Percentiles rank a stretch among this genome's conserved stretches.
These are phyloP conservation scores for Takifugu bimaculatus DNA, from an alignment of 2,113 vertebrate genomes.

Conservation along the genomic window DNA sequence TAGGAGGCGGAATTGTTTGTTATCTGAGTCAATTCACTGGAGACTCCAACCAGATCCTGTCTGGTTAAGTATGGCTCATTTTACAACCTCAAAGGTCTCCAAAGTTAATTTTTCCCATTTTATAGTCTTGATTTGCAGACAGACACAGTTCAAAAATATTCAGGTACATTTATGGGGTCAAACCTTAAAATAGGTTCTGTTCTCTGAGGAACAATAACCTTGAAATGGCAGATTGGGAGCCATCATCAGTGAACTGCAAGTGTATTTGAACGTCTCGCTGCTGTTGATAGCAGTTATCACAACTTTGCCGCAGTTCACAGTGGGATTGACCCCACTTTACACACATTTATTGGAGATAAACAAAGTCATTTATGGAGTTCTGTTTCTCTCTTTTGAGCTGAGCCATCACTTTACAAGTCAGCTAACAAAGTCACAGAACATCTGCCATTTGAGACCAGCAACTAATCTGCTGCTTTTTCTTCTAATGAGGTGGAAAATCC, in stretches of 20 bases:
- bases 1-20: too few relatives aligned
- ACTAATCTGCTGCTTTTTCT: slow-evolving; percentile 3
- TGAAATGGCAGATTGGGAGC: neutral
- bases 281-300: neutral
- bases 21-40: too few relatives aligned
- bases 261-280: neutral
- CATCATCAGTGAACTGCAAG: too few relatives aligned
- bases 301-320: neutral
- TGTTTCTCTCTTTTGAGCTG: slow-evolving; percentile 5
- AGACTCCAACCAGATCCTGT: too few relatives aligned
- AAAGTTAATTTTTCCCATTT: too few relatives aligned
- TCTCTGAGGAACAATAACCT: neutral
- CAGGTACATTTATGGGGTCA: too few relatives aligned
- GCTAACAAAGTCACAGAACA: slow-evolving; percentile 18
- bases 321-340: neutral
- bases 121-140: too few relatives aligned
- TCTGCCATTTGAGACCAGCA: neutral
- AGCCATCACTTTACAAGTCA: neutral
- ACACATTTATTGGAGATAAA: too few relatives aligned
- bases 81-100: too few relatives aligned
- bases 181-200: too few relatives aligned
- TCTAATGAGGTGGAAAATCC: slow-evolving; percentile 10
- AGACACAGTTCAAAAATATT: too few relatives aligned
- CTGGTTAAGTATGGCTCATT: too few relatives aligned
- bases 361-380: neutral